Percentiles rank a stretch among this genome's conserved stretches.
These are phyloP conservation scores for Drosophila parthenogenetica DNA, from an alignment of 2,888 invertebrate genomes.

Conservation along the genomic window DNA sequence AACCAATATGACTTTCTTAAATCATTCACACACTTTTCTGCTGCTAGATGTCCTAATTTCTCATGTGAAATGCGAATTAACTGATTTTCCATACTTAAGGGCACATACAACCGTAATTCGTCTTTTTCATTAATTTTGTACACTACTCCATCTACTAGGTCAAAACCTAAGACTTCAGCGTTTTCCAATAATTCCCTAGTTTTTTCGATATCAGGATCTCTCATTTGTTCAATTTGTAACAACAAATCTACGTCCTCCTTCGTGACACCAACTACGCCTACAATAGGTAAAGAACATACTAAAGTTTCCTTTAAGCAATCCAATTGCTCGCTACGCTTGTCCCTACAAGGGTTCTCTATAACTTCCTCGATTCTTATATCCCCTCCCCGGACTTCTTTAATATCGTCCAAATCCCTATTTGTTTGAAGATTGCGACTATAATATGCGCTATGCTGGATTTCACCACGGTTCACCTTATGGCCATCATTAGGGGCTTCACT, in stretches of 20 bases:
- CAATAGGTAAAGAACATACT: background rate
- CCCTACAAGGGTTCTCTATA: too few species aligned
- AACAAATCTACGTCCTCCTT: background rate
- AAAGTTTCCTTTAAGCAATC: background rate
- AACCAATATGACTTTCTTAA: background rate
- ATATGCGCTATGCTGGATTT: background rate
- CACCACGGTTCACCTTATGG: too few species aligned
- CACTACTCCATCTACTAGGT: background rate
- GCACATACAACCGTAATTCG: background rate
- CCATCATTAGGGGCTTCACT: background rate
- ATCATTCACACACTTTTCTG: background rate
- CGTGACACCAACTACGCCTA: background rate
- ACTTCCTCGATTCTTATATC: background rate
- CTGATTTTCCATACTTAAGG: background rate
- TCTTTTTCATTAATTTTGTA: background rate
- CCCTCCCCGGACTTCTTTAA: background rate
- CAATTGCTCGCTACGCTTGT: background rate
- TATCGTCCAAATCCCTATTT: background rate
- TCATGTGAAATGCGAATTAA: background rate
- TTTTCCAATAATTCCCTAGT: background rate
- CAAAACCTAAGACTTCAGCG: background rate
- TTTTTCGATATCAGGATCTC: conserved; percentile 1
- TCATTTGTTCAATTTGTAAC: background rate
- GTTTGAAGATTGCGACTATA: background rate
- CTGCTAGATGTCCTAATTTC: background rate